Base-by-base conservation (phyloP, 2,797 vertebrate genomes). In the Lepidocolaptes lacrymiger region DNA sequence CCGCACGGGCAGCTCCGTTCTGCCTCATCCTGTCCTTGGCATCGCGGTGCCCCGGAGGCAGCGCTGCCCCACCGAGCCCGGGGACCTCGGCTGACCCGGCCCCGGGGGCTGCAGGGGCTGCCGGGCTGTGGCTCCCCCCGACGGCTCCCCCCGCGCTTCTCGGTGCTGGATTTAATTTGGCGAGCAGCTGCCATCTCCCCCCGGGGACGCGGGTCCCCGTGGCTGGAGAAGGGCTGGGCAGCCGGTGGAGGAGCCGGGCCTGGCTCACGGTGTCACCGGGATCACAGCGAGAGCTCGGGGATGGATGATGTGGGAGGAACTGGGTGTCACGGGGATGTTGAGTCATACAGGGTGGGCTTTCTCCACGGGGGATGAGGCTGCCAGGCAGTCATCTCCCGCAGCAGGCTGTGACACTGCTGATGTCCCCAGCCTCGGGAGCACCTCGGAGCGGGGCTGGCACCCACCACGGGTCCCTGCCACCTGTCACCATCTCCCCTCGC, bases 291-390 rank as follows among this genome's bases (percentile, higher is more conserved):
- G 89, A 84, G 84, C 94, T 81, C 91, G 6, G 92, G 92, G 91
- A 79, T 3, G 26, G 89, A 84, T 87, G 93, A 85, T 94, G 95
- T 89, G 81, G 95, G 94, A 96, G 94, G 94, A 96, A 91, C 89
- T 71, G 87, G 93, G 86, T 91, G 94, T 94, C 96, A 95, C 93
- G 66, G 96, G 94, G 93, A 93, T 96, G 95, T 95, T 95, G 96
- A 96, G 94, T 96, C 96, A 94, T 94, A 71, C 74, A 85, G 93
- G 96, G 94, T 96, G 93, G 95, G 95, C 82, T 95, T 85, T 93
- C 81, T 67, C 52, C 55, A 41, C 7, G 54, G 82, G 92, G 93
- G 85, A 80, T 12, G 88, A 61, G 61, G 85, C 88, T 66, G 79
- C 89, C 85, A 91, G 81, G 91, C 92, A 51, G 81, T 73, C 71